A percentile compares a stretch with the other conserved stretches of the same genome.
phyloP scores from a whole-genome alignment of 2,888 invertebrate genomes.

The Microctonus hyperodae region DNA sequence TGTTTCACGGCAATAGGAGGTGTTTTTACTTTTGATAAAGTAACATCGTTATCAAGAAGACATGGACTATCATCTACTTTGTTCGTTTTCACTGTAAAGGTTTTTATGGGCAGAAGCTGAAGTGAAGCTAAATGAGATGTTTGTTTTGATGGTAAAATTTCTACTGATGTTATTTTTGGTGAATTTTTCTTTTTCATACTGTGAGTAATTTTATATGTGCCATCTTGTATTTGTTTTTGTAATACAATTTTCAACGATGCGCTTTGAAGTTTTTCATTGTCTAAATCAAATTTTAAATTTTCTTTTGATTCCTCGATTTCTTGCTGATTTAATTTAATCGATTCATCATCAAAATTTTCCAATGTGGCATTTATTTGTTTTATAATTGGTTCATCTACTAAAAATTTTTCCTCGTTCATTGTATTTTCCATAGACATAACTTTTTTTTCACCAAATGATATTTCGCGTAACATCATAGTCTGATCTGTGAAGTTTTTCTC shows the following conservation, averaged over 20 bases:
- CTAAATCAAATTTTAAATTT: constrained; percentile 35
- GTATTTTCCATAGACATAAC: constrained; percentile 12
- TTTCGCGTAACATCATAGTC: constrained; percentile 1
- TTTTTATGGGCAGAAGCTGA: constrained; percentile 63
- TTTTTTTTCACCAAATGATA: constrained; percentile 5
- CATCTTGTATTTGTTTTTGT: constrained; percentile 64
- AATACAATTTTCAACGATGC: constrained; percentile 63
- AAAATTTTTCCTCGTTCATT: constrained; percentile 11
- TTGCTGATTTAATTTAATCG: constrained; percentile 15
- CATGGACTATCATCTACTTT: constrained; percentile 49
- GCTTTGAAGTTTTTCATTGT: constrained; percentile 44
- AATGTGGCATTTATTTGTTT: constrained; percentile 14
- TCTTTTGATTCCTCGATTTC: constrained; percentile 20
- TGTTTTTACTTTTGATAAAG: constrained; percentile 43
- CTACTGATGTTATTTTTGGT: constrained; percentile 48
- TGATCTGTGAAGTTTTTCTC: background rate
- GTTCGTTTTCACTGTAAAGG: constrained; percentile 56
- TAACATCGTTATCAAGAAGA: constrained; percentile 24
- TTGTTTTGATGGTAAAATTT: constrained; percentile 46
- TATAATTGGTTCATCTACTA: background rate
- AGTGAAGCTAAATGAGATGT: constrained; percentile 54
- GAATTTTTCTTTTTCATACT: constrained; percentile 47
- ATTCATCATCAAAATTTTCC: constrained; percentile 14
- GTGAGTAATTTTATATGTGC: constrained; percentile 64
- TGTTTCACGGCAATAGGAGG: constrained; percentile 56